Percentiles rank a stretch among this genome's conserved stretches.
These are phyloP conservation scores for Phengaris alcon DNA, from an alignment of 2,888 invertebrate genomes.

Conservation along the genomic window DNA sequence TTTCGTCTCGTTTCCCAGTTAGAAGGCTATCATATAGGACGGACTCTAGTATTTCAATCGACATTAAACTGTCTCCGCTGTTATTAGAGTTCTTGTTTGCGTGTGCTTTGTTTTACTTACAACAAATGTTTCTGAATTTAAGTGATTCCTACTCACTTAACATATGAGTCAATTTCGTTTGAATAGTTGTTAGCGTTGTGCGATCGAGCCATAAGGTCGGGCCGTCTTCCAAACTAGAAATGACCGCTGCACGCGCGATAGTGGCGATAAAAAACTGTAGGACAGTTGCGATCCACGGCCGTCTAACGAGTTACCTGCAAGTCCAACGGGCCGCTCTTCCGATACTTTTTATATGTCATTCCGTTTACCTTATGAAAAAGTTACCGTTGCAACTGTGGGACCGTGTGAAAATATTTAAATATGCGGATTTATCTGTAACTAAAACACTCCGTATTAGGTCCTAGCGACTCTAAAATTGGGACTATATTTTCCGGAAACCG, in stretches of 20 bases:
- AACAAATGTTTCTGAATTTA: not conserved
- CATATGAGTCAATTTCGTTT: constrained; percentile 11
- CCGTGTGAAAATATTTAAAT: constrained; percentile 30
- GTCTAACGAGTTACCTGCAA: constrained; percentile 55
- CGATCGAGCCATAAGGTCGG: constrained; percentile 50
- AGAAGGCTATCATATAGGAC: constrained; percentile 44
- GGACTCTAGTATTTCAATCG: not conserved
- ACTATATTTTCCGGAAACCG: too few species aligned
- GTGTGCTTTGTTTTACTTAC: not conserved
- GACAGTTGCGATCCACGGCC: constrained; percentile 51
- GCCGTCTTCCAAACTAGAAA: constrained; percentile 59
- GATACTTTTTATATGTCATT: constrained; percentile 48
- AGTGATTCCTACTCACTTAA: not conserved
- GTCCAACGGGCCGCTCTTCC: constrained; percentile 37
- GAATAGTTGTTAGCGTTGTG: not conserved
- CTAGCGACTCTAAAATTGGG: too few species aligned
- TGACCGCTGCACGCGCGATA: constrained; percentile 71
- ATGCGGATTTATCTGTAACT: not conserved
- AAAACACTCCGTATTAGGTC: not conserved
- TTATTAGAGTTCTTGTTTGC: not conserved
- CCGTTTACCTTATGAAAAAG: constrained; percentile 46
- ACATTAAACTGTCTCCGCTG: not conserved
- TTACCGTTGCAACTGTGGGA: constrained; percentile 44
- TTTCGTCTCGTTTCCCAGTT: constrained; percentile 72
- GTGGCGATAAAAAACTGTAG: constrained; percentile 63